Percentiles rank a stretch among this genome's conserved stretches.
These are phyloP conservation scores for Drosophila seclusa DNA, from an alignment of 2,888 invertebrate species.

Conservation along the genomic window DNA sequence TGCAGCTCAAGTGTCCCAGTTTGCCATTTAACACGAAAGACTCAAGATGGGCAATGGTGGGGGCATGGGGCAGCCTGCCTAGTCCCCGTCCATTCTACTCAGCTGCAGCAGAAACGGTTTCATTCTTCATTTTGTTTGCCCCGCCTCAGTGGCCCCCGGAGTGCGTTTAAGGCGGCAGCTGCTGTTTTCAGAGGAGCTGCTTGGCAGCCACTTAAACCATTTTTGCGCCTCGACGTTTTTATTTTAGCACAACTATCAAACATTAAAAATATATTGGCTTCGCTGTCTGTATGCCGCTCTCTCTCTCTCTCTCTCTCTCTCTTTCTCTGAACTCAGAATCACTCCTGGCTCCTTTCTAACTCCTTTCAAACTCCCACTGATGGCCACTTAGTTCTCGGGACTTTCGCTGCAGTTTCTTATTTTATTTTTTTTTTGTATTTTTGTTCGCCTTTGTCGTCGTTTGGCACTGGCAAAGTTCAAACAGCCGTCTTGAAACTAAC, in stretches of 20 bases:
- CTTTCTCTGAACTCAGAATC: not conserved
- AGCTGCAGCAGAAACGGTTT: conserved; percentile 61
- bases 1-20: conserved; percentile 79
- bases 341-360: conserved; percentile 11
- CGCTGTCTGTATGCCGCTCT: conserved; percentile 29
- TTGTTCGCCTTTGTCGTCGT: conserved; percentile 14
- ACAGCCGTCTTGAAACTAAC: conserved; percentile 73
- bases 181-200: conserved; percentile 28
- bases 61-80: not conserved
- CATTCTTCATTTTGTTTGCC: conserved; percentile 66
- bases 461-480: conserved; percentile 66
- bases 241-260: conserved; percentile 78
- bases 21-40: conserved; percentile 76
- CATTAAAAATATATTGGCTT: conserved; percentile 79
- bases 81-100: conserved; percentile 17
- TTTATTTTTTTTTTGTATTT: conserved; percentile 38
- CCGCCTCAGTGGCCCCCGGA: conserved; percentile 61
- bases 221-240: conserved; percentile 69
- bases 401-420: conserved; percentile 69
- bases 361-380: conserved; percentile 37
- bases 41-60: conserved; percentile 1
- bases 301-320: not conserved
- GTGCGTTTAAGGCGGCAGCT: conserved; percentile 68
- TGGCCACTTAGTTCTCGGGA: conserved; percentile 75
- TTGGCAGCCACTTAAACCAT: conserved; percentile 73